Evolutionary conservation across 2,113 vertebrate genomes (phyloP).

Genomic region (Crotalus viridis): DNA sequence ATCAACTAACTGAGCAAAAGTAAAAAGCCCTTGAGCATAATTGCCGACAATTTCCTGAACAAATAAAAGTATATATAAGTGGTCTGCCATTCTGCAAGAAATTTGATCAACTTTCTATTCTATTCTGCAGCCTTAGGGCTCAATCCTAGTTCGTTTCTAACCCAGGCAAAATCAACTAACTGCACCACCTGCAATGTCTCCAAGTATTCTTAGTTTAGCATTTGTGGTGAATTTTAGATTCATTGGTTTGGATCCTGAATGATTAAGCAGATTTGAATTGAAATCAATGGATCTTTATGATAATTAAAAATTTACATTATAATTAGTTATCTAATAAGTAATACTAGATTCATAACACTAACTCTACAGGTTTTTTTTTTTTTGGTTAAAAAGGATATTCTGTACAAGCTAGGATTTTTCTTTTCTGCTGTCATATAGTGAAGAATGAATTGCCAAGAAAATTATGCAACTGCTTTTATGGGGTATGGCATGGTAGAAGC

Average conservation of each 20-base stretch:
- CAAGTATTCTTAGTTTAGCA: neutral
- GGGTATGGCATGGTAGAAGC: conserved; percentile 5
- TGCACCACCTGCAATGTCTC: neutral
- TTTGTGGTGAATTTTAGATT: neutral
- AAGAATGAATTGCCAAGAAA: conserved; percentile 38
- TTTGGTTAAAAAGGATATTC: accelerated
- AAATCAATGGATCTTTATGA: neutral
- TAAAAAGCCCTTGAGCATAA: neutral
- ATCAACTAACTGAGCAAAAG: neutral
- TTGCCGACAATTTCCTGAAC: neutral
- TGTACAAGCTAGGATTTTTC: accelerated
- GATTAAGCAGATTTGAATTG: neutral
- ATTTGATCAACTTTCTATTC: neutral
- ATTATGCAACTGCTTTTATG: neutral
- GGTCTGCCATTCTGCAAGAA: neutral
- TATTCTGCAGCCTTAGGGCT: neutral
- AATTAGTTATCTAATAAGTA: neutral
- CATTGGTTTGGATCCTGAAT: neutral
- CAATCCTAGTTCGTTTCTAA: neutral
- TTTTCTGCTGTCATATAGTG: neutral
- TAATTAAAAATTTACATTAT: neutral
- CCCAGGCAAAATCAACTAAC: neutral
- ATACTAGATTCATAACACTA: neutral
- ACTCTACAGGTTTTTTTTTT: neutral
- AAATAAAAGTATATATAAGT: neutral